Base-by-base conservation (phyloP, 2,888 invertebrate genomes). In the Lithophane semibrunnea region DNA sequence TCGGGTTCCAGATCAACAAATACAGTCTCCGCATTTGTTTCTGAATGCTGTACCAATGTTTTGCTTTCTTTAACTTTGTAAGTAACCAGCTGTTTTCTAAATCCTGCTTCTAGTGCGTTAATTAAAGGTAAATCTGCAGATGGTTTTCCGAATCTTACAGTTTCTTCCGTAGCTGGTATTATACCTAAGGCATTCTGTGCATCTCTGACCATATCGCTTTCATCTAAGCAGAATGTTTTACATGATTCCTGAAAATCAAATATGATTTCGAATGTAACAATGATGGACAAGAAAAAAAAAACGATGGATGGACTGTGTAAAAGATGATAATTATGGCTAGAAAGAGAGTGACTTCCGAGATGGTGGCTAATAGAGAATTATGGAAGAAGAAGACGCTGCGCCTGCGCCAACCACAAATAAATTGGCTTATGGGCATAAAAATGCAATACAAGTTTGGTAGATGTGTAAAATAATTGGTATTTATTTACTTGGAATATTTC, bases 151-250 rank as follows among this genome's bases (percentile, higher is more conserved):
- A 99, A 98, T 74, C 92, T 97, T 4, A 99, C 98, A 18, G 98
- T 98, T 84, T 98, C 97, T 85, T 98, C 97, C 0, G 98, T 98
- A 0, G 98, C 93, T 2, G 98, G 97, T 88, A 98, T 97, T 64
- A 97, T 97, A 80, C 98, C 98, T 72, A 99, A 95, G 2, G 98
- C 98, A 80, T 98, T 97, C 24, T 98, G 98, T 21, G 98, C 98
- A 91, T 99, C 98, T 73, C 97, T 97, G 66, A 99, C 97, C 87
- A 98, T 98, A 79, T 98, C 98, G 86, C 98, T 98, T 88, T 99
- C 98, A 88, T 99, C 99, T 86, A 99, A 96, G 91, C 99, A 99
- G 93, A 99, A 99, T 0, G 98, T 98, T 93, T 99, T 99, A 91
- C 99, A 99, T 0, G 99, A 98, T 42, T 98, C 97, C 98, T 99